Evolutionary conservation across 2,888 invertebrate species (phyloP).

Genomic region (Ochropacha duplaris): DNA sequence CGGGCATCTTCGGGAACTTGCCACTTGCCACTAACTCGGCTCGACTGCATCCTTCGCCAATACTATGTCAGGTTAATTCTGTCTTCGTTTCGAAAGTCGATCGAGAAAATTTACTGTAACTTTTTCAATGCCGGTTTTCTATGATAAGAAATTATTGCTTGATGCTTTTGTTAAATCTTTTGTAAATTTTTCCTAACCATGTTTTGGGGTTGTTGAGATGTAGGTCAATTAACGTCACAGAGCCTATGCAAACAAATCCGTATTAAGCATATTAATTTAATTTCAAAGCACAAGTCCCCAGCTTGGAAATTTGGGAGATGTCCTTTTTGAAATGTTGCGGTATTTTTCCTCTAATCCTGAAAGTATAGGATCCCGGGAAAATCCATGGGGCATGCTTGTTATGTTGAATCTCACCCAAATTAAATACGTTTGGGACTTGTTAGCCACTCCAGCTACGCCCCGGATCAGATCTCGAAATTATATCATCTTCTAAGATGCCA

Average conservation of each 20-base stretch:
- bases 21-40: constrained; percentile 25
- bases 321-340: no score
- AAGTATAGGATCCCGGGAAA: no score
- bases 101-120: constrained; percentile 1
- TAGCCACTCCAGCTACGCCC: constrained; percentile 22
- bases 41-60: constrained; percentile 36
- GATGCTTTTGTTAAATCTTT: no score
- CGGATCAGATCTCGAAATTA: constrained; percentile 24
- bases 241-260: no score
- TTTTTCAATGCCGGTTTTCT: not conserved
- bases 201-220: no score
- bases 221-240: no score
- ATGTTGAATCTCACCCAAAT: constrained; percentile 9
- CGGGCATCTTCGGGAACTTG: constrained; percentile 26
- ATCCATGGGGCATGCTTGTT: no score
- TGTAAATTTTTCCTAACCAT: no score
- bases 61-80: constrained; percentile 37
- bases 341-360: no score
- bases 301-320: no score
- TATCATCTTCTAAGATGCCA: constrained; percentile 34
- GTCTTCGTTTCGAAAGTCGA: not conserved
- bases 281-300: no score
- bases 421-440: constrained; percentile 29
- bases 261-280: no score
- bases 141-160: not conserved